Evolutionary conservation across 1,140 invertebrate species (phyloP).

Genomic region (Caerostris darwini): DNA sequence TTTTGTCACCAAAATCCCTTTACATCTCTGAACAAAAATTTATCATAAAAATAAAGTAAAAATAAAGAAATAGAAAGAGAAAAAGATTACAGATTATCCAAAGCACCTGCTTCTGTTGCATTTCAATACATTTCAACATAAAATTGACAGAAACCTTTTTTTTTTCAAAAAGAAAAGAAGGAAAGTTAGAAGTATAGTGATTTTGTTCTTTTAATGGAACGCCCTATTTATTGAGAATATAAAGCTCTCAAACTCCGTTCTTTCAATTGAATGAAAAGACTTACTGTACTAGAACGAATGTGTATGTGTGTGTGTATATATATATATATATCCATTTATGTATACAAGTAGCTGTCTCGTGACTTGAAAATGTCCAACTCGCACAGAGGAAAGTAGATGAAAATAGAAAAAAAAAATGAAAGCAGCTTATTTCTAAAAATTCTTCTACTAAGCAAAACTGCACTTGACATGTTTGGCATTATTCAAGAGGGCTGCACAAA

Average conservation of each 20-base stretch:
- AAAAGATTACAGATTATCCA: conserved; percentile 22
- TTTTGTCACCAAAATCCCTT: neutral
- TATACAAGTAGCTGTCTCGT: neutral
- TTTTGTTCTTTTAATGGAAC: neutral
- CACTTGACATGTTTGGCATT: conserved; percentile 18
- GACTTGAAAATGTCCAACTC: neutral
- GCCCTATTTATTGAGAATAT: conserved; percentile 4
- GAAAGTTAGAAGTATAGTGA: neutral
- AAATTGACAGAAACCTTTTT: neutral
- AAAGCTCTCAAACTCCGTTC: neutral
- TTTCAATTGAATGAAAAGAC: neutral
- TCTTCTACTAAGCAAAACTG: conserved; percentile 1
- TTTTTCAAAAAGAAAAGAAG: neutral
- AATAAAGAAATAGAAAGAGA: neutral
- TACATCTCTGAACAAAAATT: neutral
- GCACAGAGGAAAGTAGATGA: neutral
- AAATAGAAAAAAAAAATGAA: neutral
- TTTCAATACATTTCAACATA: neutral
- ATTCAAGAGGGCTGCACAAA: conserved; percentile 16
- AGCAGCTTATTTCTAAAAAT: conserved; percentile 34
- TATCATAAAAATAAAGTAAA: neutral
- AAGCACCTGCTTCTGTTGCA: neutral
- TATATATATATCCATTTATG: neutral
- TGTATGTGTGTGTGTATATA: neutral
- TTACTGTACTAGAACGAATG: neutral